Evolutionary conservation across 2,797 vertebrate genomes (phyloP).

Genomic region (Hirundo rustica): DNA sequence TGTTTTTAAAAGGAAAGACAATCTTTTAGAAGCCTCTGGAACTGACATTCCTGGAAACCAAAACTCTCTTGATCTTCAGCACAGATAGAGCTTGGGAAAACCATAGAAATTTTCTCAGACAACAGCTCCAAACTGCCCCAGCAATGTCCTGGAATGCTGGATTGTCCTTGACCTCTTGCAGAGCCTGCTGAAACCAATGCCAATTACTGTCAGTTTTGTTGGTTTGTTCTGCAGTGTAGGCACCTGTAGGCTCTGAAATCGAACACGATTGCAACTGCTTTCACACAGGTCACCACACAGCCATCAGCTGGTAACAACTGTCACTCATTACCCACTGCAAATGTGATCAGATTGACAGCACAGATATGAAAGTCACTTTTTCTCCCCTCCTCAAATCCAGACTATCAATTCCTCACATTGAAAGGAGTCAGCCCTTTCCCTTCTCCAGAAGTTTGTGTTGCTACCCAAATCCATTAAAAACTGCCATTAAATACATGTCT

Average conservation of each 20-base stretch:
- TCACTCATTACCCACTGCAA: conserved; percentile 20
- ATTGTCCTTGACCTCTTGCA: conserved; percentile 1
- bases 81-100: not conserved
- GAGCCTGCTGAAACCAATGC: not conserved
- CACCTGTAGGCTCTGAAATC: conserved; percentile 5
- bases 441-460: not conserved
- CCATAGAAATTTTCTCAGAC: not conserved
- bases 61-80: not conserved
- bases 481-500: not conserved
- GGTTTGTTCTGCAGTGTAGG: not conserved
- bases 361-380: not conserved
- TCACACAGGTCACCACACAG: not conserved
- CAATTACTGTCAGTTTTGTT: conserved; percentile 37
- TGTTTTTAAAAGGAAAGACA: not conserved
- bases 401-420: not conserved
- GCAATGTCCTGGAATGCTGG: not conserved
- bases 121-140: not conserved
- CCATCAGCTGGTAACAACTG: conserved; percentile 1
- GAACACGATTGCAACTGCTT: not conserved
- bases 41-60: not conserved
- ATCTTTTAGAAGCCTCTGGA: not conserved
- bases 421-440: not conserved
- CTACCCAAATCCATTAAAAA: not conserved
- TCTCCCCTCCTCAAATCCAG: not conserved
- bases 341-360: not conserved